A percentile compares a stretch with the other conserved stretches of the same genome.
Evolutionary conservation across 2,888 invertebrate species (phyloP).

Genomic region (Megaustenia siamemsis): DNA sequence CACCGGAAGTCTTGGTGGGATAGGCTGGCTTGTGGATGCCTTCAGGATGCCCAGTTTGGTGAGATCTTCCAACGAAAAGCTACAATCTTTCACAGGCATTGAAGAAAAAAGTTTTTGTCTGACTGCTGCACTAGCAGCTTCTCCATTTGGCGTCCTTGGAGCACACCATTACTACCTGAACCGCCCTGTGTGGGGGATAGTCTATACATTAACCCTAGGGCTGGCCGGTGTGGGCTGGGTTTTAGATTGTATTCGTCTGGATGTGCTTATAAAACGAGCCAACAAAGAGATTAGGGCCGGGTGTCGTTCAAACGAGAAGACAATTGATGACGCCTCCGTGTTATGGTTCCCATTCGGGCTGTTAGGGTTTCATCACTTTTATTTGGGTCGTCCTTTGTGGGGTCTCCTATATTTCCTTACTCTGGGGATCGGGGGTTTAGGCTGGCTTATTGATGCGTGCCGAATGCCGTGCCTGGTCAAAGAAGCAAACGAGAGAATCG

Average conservation of each 20-base stretch:
- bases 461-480: conserved; percentile 64
- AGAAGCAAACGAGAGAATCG: conserved; percentile 57
- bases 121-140: conserved; percentile 47
- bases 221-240: conserved; percentile 62
- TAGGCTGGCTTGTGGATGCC: conserved; percentile 60
- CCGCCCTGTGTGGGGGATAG: conserved; percentile 54
- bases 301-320: conserved; percentile 50
- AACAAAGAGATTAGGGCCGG: conserved; percentile 55
- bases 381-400: conserved; percentile 85
- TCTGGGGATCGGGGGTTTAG: conserved; percentile 65
- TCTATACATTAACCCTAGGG: conserved; percentile 53
- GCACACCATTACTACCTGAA: conserved; percentile 58
- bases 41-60: conserved; percentile 57
- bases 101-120: conserved; percentile 35
- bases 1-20: conserved; percentile 57
- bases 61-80: conserved; percentile 53
- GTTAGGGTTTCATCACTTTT: conserved; percentile 94
- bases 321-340: conserved; percentile 85
- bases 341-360: conserved; percentile 94
- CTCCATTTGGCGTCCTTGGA: conserved; percentile 56
- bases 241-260: conserved; percentile 68
- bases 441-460: conserved; percentile 68
- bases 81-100: no score
- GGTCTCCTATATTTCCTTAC: conserved; percentile 67
- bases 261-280: conserved; percentile 62